These are phyloP conservation scores for Zeuzera pyrina DNA, from an alignment of 2,888 invertebrate genomes.

Conservation along the genomic window DNA sequence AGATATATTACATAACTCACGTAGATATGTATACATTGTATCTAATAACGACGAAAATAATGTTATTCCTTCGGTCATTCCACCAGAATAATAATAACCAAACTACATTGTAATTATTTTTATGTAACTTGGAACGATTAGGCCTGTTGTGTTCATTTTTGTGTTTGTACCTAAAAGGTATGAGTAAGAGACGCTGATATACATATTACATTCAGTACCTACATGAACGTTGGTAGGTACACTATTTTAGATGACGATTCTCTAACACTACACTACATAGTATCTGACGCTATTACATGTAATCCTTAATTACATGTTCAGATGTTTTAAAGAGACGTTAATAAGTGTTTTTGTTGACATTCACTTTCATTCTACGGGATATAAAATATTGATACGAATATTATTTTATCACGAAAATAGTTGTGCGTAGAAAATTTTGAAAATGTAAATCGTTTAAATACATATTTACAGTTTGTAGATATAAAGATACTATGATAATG, in stretches of 20 bases:
- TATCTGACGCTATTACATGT: slow-evolving; percentile 10
- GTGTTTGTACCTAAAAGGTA: too few relatives aligned
- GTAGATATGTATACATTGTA: slow-evolving; percentile 53
- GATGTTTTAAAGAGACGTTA: slow-evolving; percentile 16
- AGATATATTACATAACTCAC: slow-evolving; percentile 32
- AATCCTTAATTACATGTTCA: slow-evolving; percentile 9
- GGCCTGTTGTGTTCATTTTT: too few relatives aligned
- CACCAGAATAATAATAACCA: too few relatives aligned
- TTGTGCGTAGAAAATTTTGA: slow-evolving; percentile 65
- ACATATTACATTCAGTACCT: too few relatives aligned
- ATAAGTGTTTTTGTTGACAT: slow-evolving; percentile 23
- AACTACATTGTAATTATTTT: too few relatives aligned
- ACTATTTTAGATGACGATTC: too few relatives aligned
- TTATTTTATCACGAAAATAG: slow-evolving; percentile 51
- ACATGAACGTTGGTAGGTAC: too few relatives aligned
- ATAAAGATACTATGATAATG: slow-evolving; percentile 27
- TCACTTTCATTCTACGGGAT: slow-evolving; percentile 27
- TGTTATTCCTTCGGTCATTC: too few relatives aligned
- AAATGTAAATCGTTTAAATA: slow-evolving; percentile 27
- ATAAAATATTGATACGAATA: slow-evolving; percentile 30
- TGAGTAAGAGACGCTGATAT: too few relatives aligned
- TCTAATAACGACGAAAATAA: slow-evolving; percentile 50
- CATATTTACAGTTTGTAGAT: slow-evolving; percentile 45
- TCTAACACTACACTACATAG: too few relatives aligned
- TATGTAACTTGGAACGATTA: too few relatives aligned